A percentile compares a stretch with the other conserved stretches of the same genome.
Evolutionary conservation across 2,888 invertebrate species (phyloP).

Genomic region (Pomacea canaliculata): DNA sequence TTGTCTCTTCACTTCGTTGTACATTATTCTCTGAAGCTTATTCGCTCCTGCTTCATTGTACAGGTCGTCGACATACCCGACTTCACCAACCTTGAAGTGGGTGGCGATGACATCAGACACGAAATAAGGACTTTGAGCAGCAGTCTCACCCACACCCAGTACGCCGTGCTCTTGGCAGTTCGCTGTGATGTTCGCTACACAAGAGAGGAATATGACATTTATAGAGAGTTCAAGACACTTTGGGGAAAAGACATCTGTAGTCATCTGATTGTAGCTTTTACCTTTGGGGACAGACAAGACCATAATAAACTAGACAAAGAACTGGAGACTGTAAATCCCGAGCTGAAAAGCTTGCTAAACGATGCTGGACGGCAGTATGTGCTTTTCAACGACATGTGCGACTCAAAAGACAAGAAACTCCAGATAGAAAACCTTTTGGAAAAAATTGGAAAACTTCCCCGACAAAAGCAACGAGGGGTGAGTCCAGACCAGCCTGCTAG

Average conservation of each 20-base stretch:
- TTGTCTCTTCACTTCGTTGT: too few species aligned
- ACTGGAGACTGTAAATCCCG: constrained; percentile 7
- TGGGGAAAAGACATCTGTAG: constrained; percentile 5
- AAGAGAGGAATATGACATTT: constrained; percentile 18
- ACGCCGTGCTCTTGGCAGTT: constrained; percentile 17
- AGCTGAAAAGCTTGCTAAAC: constrained; percentile 13
- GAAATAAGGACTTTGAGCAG: constrained; percentile 7
- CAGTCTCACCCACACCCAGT: not conserved
- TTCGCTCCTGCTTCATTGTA: not conserved
- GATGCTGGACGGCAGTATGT: constrained; percentile 8
- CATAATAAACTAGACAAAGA: not conserved
- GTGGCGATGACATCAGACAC: not conserved
- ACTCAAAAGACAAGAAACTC: too few species aligned
- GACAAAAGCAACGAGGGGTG: too few species aligned
- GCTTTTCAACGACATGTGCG: constrained; percentile 8
- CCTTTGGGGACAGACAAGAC: constrained; percentile 19
- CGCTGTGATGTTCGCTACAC: constrained; percentile 26
- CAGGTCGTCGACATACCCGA: not conserved
- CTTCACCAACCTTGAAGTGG: not conserved
- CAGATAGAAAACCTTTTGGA: too few species aligned
- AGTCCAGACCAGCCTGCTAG: too few species aligned
- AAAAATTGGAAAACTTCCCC: too few species aligned
- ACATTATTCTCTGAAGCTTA: too few species aligned
- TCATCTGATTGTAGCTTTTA: constrained; percentile 16
- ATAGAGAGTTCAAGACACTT: constrained; percentile 7